These are phyloP conservation scores for Tetraneura akinire DNA, from an alignment of 1,140 invertebrate genomes.

Conservation along the genomic window DNA sequence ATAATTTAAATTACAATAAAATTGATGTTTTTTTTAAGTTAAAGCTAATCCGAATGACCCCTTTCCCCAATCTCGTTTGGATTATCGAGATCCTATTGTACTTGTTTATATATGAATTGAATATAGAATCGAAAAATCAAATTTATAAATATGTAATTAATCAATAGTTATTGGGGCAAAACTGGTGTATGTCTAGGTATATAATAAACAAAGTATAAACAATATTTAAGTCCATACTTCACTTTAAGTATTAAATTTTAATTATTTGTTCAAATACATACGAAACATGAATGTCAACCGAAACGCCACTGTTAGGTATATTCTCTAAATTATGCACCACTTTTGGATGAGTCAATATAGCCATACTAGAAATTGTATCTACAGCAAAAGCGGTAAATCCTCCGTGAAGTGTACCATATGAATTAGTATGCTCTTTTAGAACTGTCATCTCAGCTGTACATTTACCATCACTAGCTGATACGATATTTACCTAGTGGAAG, in stretches of 20 bases:
- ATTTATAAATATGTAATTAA: neutral
- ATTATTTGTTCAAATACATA: constrained; percentile 59
- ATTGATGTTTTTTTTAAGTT: too few relatives aligned
- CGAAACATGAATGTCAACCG: constrained; percentile 74
- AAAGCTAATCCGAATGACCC: too few relatives aligned
- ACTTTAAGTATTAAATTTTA: neutral
- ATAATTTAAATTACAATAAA: too few relatives aligned
- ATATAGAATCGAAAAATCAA: too few relatives aligned
- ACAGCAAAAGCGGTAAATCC: constrained; percentile 80
- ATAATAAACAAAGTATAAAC: neutral
- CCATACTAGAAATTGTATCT: constrained; percentile 80
- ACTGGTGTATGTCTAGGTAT: neutral
- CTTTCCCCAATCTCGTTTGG: too few relatives aligned
- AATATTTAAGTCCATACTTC: neutral
- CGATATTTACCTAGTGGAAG: constrained; percentile 66
- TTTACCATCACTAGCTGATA: constrained; percentile 69
- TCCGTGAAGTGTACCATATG: constrained; percentile 76
- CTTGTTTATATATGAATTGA: too few relatives aligned
- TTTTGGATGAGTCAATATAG: constrained; percentile 69
- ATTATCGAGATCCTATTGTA: too few relatives aligned
- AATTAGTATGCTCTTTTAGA: constrained; percentile 74
- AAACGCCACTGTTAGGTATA: constrained; percentile 63
- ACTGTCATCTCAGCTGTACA: constrained; percentile 78
- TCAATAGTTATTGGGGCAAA: neutral
- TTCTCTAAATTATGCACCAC: constrained; percentile 60